These are phyloP conservation scores for Octonoba sinensis DNA, from an alignment of 2,888 invertebrate species.

Conservation along the genomic window DNA sequence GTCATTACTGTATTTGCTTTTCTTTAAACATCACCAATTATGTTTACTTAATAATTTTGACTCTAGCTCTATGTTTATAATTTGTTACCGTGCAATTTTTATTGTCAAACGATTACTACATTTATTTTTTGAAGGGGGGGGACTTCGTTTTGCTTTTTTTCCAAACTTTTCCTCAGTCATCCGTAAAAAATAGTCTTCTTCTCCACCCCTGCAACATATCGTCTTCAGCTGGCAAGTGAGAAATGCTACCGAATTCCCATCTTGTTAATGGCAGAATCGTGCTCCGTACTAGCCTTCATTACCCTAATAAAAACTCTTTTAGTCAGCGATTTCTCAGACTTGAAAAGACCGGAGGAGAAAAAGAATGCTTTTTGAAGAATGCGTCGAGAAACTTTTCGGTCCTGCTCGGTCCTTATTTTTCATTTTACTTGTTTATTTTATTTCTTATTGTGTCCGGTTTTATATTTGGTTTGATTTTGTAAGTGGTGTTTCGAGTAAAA, in stretches of 20 bases:
- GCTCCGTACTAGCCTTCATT: conserved; percentile 56
- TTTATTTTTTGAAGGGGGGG: too few relatives aligned
- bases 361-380: conserved; percentile 29
- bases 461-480: conserved; percentile 57
- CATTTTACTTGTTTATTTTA: conserved; percentile 41
- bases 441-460: conserved; percentile 44
- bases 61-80: too few relatives aligned
- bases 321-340: conserved; percentile 18
- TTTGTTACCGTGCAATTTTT: too few relatives aligned
- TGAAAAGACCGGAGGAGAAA: conserved; percentile 1
- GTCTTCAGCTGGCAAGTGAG: conserved; percentile 13
- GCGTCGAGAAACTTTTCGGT: conserved; percentile 27
- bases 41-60: too few relatives aligned
- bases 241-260: conserved; percentile 48
- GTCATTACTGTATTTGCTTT: too few relatives aligned
- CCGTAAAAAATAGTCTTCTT: not conserved
- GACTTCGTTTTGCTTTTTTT: too few relatives aligned
- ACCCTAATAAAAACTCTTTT: conserved; percentile 64
- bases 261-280: conserved; percentile 61
- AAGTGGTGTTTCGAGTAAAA: conserved; percentile 61
- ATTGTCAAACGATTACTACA: too few relatives aligned
- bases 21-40: too few relatives aligned
- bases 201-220: not conserved
- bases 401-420: conserved; percentile 34
- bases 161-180: too few relatives aligned